phyloP scores from a whole-genome alignment of 92 coral and sea anemone genomes.

The Nematostella vectensis region DNA sequence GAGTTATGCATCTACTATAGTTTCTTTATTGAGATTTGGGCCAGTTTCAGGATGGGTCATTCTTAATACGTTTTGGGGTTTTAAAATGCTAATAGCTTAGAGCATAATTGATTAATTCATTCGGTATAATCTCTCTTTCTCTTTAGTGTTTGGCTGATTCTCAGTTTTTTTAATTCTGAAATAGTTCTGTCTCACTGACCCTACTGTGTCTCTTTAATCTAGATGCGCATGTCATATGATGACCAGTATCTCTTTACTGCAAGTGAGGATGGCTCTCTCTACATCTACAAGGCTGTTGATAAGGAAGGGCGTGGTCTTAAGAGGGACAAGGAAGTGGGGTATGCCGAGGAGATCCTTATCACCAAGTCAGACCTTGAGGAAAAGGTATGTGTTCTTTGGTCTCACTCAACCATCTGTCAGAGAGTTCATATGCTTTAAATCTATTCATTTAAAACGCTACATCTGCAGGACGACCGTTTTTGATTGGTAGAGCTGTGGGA shows the following conservation, averaged over 20 bases:
- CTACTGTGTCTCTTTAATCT: not conserved
- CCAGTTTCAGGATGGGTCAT: too few relatives aligned
- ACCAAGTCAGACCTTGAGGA: conserved; percentile 98
- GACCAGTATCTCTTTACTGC: conserved; percentile 98
- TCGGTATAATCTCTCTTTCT: not conserved
- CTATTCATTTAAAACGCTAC: too few relatives aligned
- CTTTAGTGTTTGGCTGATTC: not conserved
- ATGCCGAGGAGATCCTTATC: conserved; percentile 98
- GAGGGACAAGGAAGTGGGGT: conserved; percentile 91
- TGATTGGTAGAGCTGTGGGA: too few relatives aligned
- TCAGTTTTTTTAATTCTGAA: not conserved
- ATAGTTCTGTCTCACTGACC: not conserved
- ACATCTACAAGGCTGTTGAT: conserved; percentile 92
- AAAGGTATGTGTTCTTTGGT: conserved; percentile 68
- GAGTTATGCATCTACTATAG: too few relatives aligned
- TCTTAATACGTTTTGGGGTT: too few relatives aligned
- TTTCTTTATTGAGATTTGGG: too few relatives aligned
- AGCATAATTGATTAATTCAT: too few relatives aligned
- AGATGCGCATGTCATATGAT: conserved; percentile 99
- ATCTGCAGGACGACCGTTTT: too few relatives aligned
- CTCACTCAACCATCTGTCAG: not conserved
- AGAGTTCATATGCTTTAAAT: too few relatives aligned
- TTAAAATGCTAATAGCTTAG: too few relatives aligned
- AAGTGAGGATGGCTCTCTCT: conserved; percentile 90
- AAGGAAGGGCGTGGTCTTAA: conserved; percentile 98